These are phyloP conservation scores for Pseudococcus jackbeardsleyi DNA, from an alignment of 2,888 invertebrate genomes.

Conservation along the genomic window DNA sequence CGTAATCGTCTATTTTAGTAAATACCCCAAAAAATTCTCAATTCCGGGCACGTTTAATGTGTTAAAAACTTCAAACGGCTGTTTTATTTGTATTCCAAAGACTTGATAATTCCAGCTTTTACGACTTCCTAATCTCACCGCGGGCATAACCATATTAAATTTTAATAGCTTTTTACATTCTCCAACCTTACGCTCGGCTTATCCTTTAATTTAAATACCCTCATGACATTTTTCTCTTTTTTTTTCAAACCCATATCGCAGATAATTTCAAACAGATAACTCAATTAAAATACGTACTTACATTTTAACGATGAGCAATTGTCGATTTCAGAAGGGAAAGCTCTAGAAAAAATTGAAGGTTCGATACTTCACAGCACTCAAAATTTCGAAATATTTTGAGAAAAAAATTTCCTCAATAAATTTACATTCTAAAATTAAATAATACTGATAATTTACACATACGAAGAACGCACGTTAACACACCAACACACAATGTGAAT, in stretches of 20 bases:
- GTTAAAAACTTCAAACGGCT: neutral
- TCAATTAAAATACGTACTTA: neutral
- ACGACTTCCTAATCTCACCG: slow-evolving; percentile 30
- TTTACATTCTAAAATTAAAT: slow-evolving; percentile 13
- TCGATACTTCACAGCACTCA: neutral
- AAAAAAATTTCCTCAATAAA: neutral
- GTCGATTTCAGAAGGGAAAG: neutral
- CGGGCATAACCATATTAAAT: neutral
- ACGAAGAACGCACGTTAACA: neutral
- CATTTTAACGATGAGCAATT: neutral
- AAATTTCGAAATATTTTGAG: neutral
- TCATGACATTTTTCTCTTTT: neutral
- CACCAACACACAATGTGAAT: slow-evolving; percentile 35
- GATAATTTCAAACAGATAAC: neutral
- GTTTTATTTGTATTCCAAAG: neutral
- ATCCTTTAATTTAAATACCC: neutral
- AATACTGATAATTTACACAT: too few relatives aligned
- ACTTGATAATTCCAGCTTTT: slow-evolving; percentile 10
- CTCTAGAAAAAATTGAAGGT: neutral
- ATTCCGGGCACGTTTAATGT: neutral
- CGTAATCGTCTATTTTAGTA: slow-evolving; percentile 1
- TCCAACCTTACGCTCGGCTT: neutral
- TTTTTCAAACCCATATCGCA: neutral
- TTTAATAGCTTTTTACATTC: slow-evolving; percentile 11
- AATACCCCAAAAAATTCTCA: neutral